These are phyloP conservation scores for Plutomurus gul DNA, from an alignment of 1,140 invertebrate genomes.

Conservation along the genomic window DNA sequence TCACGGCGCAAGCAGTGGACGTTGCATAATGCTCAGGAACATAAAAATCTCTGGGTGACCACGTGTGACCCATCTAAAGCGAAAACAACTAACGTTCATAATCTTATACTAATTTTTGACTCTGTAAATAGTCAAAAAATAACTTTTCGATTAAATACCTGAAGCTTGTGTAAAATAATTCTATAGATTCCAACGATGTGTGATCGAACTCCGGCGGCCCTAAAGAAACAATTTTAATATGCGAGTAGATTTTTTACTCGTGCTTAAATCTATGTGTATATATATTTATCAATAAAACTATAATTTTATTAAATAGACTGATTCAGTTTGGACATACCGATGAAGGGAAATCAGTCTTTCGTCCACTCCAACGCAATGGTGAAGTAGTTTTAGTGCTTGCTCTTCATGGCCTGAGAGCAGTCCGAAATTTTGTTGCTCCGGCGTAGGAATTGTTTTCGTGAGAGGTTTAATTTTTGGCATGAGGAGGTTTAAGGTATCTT, in stretches of 20 bases:
- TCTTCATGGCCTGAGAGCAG: slow-evolving; percentile 57
- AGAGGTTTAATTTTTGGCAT: slow-evolving; percentile 9
- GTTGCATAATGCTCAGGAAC: neutral
- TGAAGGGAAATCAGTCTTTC: slow-evolving; percentile 61
- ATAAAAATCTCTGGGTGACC: slow-evolving; percentile 27
- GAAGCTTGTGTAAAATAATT: slow-evolving; percentile 63
- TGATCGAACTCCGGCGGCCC: slow-evolving; percentile 55
- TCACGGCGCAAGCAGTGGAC: neutral
- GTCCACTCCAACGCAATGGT: slow-evolving; percentile 62
- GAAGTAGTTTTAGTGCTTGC: slow-evolving; percentile 58
- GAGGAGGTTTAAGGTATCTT: slow-evolving; percentile 22
- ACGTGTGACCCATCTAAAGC: slow-evolving; percentile 15
- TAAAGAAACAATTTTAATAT: too few relatives aligned
- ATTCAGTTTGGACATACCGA: too few relatives aligned
- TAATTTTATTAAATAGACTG: neutral
- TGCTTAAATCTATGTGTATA: too few relatives aligned
- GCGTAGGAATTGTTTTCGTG: slow-evolving; percentile 35
- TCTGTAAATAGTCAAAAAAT: too few relatives aligned
- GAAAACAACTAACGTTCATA: too few relatives aligned
- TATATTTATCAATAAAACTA: too few relatives aligned
- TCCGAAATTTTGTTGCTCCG: slow-evolving; percentile 19
- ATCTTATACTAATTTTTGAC: too few relatives aligned
- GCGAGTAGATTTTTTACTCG: too few relatives aligned
- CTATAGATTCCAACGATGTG: slow-evolving; percentile 66
- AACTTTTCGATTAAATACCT: too few relatives aligned